phyloP scores from a whole-genome alignment of 2,888 invertebrate species.

The Lampropteryx suffumata region DNA sequence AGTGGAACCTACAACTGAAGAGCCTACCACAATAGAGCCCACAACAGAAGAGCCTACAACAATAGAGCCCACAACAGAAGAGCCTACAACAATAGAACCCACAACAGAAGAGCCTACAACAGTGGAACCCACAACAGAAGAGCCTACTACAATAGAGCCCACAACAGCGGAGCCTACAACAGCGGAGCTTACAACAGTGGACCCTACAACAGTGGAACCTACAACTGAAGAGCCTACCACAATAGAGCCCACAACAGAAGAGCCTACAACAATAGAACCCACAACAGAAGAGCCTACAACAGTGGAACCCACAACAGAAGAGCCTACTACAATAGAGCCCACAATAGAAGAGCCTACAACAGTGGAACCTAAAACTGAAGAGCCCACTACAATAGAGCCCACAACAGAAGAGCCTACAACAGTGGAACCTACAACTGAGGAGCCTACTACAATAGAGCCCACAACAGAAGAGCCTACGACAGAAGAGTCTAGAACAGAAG shows the following conservation, averaged over 20 bases:
- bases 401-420: not conserved
- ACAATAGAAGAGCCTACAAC: not conserved
- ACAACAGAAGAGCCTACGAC: slow-evolving; percentile 13
- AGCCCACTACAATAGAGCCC: not conserved
- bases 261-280: not conserved
- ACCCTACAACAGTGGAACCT: not conserved
- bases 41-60: slow-evolving; percentile 3
- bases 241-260: not conserved
- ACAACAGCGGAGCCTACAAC: slow-evolving; percentile 9
- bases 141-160: slow-evolving; percentile 6
- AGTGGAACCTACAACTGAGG: not conserved
- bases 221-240: not conserved
- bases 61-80: not conserved
- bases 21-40: not conserved
- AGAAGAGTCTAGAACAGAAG: slow-evolving; percentile 5
- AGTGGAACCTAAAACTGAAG: not conserved
- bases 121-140: slow-evolving; percentile 1
- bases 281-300: not conserved
- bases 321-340: not conserved
- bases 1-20: not conserved
- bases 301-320: not conserved
- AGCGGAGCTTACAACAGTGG: not conserved
- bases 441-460: slow-evolving; percentile 6
- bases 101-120: slow-evolving; percentile 6
- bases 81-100: slow-evolving; percentile 1